Evolutionary conservation across 2,888 invertebrate species (phyloP).

Genomic region (Torymus auratus): DNA sequence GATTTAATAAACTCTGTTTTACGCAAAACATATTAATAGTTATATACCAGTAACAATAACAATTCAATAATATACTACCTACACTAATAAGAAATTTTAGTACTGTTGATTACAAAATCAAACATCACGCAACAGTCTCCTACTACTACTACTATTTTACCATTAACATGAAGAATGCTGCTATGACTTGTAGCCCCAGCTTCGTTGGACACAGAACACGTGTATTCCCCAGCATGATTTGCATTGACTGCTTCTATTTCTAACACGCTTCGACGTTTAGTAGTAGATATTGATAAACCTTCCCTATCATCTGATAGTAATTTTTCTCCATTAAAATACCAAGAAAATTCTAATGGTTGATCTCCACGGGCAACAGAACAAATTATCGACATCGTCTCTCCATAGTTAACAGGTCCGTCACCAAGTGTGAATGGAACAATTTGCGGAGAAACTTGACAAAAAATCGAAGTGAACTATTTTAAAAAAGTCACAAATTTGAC

Average conservation of each 20-base stretch:
- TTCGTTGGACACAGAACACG: conserved; percentile 85
- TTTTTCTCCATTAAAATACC: conserved; percentile 85
- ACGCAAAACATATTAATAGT: too few species aligned
- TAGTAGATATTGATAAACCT: conserved; percentile 77
- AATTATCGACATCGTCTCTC: conserved; percentile 83
- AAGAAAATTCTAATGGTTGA: conserved; percentile 84
- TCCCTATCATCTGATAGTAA: conserved; percentile 70
- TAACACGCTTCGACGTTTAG: conserved; percentile 80
- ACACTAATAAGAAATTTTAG: too few species aligned
- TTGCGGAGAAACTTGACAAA: conserved; percentile 82
- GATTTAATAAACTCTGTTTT: too few species aligned
- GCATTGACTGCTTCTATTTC: conserved; percentile 84
- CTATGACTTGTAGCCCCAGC: conserved; percentile 84
- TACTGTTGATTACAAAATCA: too few species aligned
- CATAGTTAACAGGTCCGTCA: conserved; percentile 82
- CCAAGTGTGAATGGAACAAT: conserved; percentile 84
- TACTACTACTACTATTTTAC: conserved; percentile 76
- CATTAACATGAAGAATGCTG: conserved; percentile 85
- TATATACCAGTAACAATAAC: too few species aligned
- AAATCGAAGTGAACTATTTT: background rate
- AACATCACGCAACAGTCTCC: too few species aligned
- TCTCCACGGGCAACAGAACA: conserved; percentile 87
- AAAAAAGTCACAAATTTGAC: too few species aligned
- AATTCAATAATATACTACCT: too few species aligned
- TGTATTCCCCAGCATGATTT: conserved; percentile 85